Conservation (phyloP, 2,888 invertebrate genomes). For the Cynaeus angustus region DNA sequence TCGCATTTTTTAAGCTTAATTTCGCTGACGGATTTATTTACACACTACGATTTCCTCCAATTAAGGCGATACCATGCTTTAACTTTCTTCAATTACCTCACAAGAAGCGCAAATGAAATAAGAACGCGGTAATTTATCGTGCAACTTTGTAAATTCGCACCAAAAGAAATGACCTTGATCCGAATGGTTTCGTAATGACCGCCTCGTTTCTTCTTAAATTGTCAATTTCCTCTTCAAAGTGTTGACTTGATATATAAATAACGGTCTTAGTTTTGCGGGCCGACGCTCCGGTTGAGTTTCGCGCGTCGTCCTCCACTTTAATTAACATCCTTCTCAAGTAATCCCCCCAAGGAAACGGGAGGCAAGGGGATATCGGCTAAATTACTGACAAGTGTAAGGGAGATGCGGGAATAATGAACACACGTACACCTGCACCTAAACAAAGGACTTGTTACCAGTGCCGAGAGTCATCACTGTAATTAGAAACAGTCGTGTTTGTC, state of each 20-base stretch:
- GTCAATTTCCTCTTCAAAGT: slow-evolving; percentile 37
- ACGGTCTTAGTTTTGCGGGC: slow-evolving; percentile 48
- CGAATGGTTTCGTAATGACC: no score
- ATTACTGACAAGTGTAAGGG: slow-evolving; percentile 64
- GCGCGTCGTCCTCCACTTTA: slow-evolving; percentile 55
- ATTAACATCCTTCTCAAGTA: slow-evolving; percentile 61
- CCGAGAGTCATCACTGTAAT: slow-evolving; percentile 56
- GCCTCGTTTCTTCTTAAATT: slow-evolving; percentile 32
- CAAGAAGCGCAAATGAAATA: slow-evolving; percentile 34
- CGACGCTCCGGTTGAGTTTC: slow-evolving; percentile 44
- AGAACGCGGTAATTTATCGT: slow-evolving; percentile 29
- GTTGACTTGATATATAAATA: slow-evolving; percentile 45
- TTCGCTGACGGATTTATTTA: slow-evolving; percentile 39
- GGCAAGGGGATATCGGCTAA: slow-evolving; percentile 76
- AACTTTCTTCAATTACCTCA: slow-evolving; percentile 35
- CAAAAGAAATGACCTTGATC: no score
- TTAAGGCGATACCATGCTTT: slow-evolving; percentile 39
- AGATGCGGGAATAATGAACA: slow-evolving; percentile 62
- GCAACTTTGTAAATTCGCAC: slow-evolving; percentile 28
- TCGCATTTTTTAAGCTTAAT: slow-evolving; percentile 39
- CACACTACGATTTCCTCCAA: slow-evolving; percentile 41
- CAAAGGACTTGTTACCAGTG: slow-evolving; percentile 52
- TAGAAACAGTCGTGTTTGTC: slow-evolving; percentile 51
- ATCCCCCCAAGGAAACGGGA: slow-evolving; percentile 67
- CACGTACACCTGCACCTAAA: slow-evolving; percentile 69